phyloP scores from a whole-genome alignment of 1,140 invertebrate genomes.

The Scaptodrosophila lebanonensis region DNA sequence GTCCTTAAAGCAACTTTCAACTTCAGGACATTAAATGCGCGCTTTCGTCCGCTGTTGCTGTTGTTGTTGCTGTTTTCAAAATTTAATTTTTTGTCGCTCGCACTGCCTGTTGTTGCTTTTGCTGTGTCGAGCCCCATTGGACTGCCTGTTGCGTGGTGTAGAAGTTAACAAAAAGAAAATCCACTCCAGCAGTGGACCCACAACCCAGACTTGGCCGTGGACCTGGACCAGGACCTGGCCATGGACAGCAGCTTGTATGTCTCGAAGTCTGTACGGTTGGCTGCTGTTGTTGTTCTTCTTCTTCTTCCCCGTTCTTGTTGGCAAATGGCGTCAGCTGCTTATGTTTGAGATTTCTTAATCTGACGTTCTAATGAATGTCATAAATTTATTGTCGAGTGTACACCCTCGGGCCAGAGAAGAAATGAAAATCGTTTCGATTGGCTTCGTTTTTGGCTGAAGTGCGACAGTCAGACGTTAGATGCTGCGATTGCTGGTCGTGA shows the following conservation, averaged over 20 bases:
- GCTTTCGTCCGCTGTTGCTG: neutral
- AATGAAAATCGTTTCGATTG: constrained; percentile 41
- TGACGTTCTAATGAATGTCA: constrained; percentile 77
- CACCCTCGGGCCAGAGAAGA: constrained; percentile 17
- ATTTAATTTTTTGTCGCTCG: too few relatives aligned
- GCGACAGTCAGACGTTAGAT: constrained; percentile 41
- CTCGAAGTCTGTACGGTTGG: neutral
- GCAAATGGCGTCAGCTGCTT: constrained; percentile 65
- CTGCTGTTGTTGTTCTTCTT: constrained; percentile 18
- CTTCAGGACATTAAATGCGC: constrained; percentile 6
- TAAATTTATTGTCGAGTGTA: constrained; percentile 72
- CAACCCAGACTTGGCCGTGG: too few relatives aligned
- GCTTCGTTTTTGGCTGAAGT: constrained; percentile 41
- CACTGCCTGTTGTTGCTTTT: too few relatives aligned
- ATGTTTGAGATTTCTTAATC: constrained; percentile 65
- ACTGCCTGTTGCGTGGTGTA: too few relatives aligned
- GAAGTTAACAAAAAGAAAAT: too few relatives aligned
- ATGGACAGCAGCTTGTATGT: too few relatives aligned
- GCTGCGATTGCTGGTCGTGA: constrained; percentile 45
- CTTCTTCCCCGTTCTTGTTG: neutral
- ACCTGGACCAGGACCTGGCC: too few relatives aligned
- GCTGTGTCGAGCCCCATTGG: too few relatives aligned
- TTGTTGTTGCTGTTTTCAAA: too few relatives aligned
- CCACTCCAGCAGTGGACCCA: too few relatives aligned
- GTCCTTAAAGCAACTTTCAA: constrained; percentile 2